phyloP scores from a whole-genome alignment of 2,888 invertebrate species.

The Eurytoma adleriae region DNA sequence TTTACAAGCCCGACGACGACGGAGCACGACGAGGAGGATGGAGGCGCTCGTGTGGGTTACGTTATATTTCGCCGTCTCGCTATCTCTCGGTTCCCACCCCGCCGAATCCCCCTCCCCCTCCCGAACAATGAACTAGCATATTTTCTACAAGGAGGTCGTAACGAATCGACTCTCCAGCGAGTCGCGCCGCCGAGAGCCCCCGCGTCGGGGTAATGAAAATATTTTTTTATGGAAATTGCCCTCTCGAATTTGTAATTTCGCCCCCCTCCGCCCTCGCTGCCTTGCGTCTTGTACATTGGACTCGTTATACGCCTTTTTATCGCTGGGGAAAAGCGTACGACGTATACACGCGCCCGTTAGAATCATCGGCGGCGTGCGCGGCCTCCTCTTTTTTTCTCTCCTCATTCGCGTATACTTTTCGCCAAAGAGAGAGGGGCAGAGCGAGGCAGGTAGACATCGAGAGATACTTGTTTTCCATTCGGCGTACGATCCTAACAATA shows the following conservation, averaged over 20 bases:
- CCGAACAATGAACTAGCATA: conserved; percentile 72
- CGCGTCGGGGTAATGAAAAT: conserved; percentile 53
- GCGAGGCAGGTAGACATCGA: background rate
- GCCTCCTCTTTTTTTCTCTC: conserved; percentile 3
- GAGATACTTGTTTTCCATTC: conserved; percentile 28
- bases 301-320: conserved; percentile 38
- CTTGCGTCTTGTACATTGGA: background rate
- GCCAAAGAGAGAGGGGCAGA: background rate
- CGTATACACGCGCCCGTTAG: too few relatives aligned
- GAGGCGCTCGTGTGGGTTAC: conserved; percentile 43
- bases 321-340: conserved; percentile 33
- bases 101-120: conserved; percentile 52
- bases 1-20: conserved; percentile 50
- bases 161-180: conserved; percentile 72
- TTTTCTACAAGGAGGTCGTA: conserved; percentile 72
- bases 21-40: conserved; percentile 31
- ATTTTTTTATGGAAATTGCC: conserved; percentile 58
- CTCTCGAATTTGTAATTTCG: conserved; percentile 55
- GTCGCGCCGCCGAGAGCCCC: conserved; percentile 19
- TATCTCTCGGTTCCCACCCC: conserved; percentile 53
- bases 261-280: background rate
- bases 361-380: background rate
- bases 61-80: conserved; percentile 53
- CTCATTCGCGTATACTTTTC: background rate
- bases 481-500: conserved; percentile 46